phyloP scores from a whole-genome alignment of 2,113 vertebrate species.

The Aptenodytes forsteri region DNA sequence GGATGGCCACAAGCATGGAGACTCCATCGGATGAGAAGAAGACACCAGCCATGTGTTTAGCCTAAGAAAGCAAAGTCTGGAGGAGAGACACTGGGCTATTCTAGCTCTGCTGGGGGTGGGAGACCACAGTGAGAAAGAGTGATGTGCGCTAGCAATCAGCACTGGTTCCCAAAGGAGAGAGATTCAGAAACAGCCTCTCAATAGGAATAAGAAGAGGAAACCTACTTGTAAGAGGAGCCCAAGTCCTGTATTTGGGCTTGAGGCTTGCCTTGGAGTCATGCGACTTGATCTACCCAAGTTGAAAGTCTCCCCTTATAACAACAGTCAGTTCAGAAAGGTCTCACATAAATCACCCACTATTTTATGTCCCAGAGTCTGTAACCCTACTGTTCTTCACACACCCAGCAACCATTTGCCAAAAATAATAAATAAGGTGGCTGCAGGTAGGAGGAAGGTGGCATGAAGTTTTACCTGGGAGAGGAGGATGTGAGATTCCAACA shows the following conservation, averaged over 20 bases:
- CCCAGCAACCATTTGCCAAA: background rate
- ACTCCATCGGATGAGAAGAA: fast-evolving
- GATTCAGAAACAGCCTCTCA: background rate
- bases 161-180: background rate
- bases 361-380: background rate
- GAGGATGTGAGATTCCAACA: background rate
- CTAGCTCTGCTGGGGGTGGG: background rate
- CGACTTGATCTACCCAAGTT: background rate
- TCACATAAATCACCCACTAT: background rate
- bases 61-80: background rate
- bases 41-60: background rate
- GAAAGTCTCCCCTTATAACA: background rate
- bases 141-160: background rate
- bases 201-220: background rate
- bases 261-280: background rate
- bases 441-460: background rate
- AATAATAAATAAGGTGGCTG: background rate
- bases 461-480: background rate
- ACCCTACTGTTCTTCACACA: background rate
- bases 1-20: background rate
- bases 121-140: background rate
- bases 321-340: background rate
- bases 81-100: background rate
- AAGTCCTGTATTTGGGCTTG: background rate
- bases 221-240: background rate